Evolutionary conservation across 2,113 vertebrate genomes (phyloP).

Genomic region (Ictidomys tridecemlineatus): DNA sequence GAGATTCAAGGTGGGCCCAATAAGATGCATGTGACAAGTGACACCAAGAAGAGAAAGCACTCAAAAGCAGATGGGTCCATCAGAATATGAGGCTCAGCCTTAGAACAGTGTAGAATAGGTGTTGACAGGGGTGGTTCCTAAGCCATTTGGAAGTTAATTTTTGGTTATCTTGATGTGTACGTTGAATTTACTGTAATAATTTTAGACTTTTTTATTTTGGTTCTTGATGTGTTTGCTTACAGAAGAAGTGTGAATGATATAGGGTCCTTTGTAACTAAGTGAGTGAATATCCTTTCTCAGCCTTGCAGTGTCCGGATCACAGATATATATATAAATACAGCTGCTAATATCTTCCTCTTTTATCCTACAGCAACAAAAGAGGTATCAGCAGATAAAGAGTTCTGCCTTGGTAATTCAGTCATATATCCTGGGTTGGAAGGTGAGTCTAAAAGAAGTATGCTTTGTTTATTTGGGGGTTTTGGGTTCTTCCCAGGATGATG

Average conservation of each 20-base stretch:
- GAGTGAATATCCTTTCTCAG: not conserved
- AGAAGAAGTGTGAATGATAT: not conserved
- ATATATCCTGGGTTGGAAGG: conserved; percentile 98
- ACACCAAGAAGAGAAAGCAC: not conserved
- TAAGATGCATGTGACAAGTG: not conserved
- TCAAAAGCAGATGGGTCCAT: not conserved
- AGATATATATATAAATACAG: not conserved
- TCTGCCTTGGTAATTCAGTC: conserved; percentile 95
- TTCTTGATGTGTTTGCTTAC: not conserved
- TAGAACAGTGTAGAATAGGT: not conserved
- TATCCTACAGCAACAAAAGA: conserved; percentile 94
- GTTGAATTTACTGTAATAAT: not conserved
- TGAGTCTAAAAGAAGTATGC: conserved; percentile 81
- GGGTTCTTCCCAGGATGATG: conserved; percentile 40
- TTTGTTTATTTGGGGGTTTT: not conserved
- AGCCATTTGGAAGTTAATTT: not conserved
- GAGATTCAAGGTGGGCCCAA: not conserved
- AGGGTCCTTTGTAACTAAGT: not conserved
- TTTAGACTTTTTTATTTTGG: not conserved
- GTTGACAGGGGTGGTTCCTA: not conserved
- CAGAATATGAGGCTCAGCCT: fast-evolving
- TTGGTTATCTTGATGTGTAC: not conserved
- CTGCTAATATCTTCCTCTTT: conserved; percentile 38
- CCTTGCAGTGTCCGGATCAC: not conserved
- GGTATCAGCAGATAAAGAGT: conserved; percentile 93